Evolutionary conservation across 2,797 vertebrate genomes (phyloP).

Genomic region (Valencia hispanica): DNA sequence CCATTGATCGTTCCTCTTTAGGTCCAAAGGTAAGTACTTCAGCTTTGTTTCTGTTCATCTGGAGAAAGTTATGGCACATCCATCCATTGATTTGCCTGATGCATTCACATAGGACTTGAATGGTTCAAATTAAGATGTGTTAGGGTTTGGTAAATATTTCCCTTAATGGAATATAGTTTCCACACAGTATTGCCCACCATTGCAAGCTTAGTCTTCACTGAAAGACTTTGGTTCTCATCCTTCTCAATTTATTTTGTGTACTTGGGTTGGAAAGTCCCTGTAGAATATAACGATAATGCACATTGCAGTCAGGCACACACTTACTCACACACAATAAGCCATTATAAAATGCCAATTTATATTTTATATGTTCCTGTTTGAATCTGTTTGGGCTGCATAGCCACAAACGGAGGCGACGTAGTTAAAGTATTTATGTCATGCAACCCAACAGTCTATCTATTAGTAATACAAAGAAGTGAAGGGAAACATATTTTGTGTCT

Average conservation of each 20-base stretch:
- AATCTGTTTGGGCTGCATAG: slow-evolving; percentile 82
- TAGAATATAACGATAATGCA: slow-evolving; percentile 49
- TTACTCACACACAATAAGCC: slow-evolving; percentile 84
- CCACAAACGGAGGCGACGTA: slow-evolving; percentile 90
- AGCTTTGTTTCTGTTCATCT: too few species aligned
- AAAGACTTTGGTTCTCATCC: slow-evolving; percentile 65
- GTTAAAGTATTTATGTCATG: slow-evolving; percentile 95
- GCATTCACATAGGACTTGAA: too few species aligned
- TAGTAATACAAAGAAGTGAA: slow-evolving; percentile 87
- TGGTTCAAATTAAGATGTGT: too few species aligned
- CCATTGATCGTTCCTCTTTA: too few species aligned
- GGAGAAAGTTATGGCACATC: too few species aligned
- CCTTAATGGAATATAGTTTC: slow-evolving; percentile 79
- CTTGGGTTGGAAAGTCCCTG: slow-evolving; percentile 79
- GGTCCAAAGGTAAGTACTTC: too few species aligned
- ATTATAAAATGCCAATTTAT: slow-evolving; percentile 93
- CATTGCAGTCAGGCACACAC: slow-evolving; percentile 64
- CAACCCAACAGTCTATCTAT: slow-evolving; percentile 89
- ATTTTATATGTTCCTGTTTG: slow-evolving; percentile 90
- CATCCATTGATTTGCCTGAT: too few species aligned
- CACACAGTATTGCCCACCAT: slow-evolving; percentile 67
- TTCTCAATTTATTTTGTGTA: slow-evolving; percentile 90
- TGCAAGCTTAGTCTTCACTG: slow-evolving; percentile 79
- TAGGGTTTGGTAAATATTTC: slow-evolving; percentile 81
- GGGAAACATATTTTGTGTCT: slow-evolving; percentile 83